Percentiles rank a stretch among this genome's conserved stretches.
phyloP scores from a whole-genome alignment of 2,797 vertebrate genomes.

The Oreonectes daqikongensis region DNA sequence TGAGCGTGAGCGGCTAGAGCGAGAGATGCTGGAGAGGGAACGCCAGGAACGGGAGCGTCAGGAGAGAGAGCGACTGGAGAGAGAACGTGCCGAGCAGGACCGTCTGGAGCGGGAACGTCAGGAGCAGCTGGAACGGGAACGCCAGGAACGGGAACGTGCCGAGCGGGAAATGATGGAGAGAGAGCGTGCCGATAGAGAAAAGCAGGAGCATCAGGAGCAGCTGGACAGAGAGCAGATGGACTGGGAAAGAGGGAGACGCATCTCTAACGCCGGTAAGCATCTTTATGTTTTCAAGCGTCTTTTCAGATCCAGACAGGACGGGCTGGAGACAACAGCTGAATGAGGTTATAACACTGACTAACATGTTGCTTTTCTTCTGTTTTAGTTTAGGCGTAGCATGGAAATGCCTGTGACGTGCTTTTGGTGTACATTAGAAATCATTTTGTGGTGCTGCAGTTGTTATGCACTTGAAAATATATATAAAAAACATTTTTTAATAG shows the following conservation, averaged over 20 bases:
- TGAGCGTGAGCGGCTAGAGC: constrained; percentile 65
- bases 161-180: constrained; percentile 76
- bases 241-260: constrained; percentile 91
- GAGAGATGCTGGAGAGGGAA: constrained; percentile 79
- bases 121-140: constrained; percentile 78
- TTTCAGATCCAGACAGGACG: neutral
- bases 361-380: constrained; percentile 9
- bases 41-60: constrained; percentile 76
- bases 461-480: neutral
- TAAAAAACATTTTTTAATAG: neutral
- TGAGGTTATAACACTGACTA: constrained; percentile 1
- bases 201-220: constrained; percentile 74
- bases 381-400: neutral
- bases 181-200: constrained; percentile 63
- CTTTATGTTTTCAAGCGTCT: constrained; percentile 22
- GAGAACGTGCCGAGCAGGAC: constrained; percentile 58
- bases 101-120: constrained; percentile 75
- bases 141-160: constrained; percentile 77
- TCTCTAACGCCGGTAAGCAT: constrained; percentile 89
- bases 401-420: neutral
- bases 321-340: constrained; percentile 12
- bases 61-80: constrained; percentile 65
- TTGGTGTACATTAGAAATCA: neutral
- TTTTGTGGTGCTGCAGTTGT: neutral
- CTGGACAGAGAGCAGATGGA: constrained; percentile 87